A percentile compares a stretch with the other conserved stretches of the same genome.
Conservation (phyloP, 1,140 invertebrate genomes). For the Notospermus geniculatus region DNA sequence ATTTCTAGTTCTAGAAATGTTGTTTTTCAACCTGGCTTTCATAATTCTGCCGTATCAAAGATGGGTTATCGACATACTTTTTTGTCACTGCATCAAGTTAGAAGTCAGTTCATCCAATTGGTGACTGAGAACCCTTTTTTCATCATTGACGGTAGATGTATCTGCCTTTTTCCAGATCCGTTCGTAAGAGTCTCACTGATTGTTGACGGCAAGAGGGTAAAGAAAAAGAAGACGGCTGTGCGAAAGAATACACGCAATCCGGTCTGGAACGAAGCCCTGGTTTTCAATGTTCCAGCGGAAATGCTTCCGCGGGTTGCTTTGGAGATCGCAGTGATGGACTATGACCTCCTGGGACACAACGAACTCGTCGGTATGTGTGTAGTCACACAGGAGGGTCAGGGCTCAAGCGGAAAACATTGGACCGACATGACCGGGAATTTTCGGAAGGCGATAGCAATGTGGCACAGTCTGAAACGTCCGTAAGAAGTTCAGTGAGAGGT, state of each 20-base stretch:
- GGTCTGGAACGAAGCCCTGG: slow-evolving; percentile 63
- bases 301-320: slow-evolving; percentile 40
- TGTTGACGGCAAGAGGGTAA: slow-evolving; percentile 61
- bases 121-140: no score
- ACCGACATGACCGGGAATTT: slow-evolving; percentile 79
- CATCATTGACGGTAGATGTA: no score
- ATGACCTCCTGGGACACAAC: slow-evolving; percentile 45
- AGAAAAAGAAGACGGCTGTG: slow-evolving; percentile 63
- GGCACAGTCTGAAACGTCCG: slow-evolving; percentile 69
- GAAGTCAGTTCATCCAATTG: no score
- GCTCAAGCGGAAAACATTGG: slow-evolving; percentile 75
- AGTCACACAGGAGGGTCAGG: slow-evolving; percentile 59
- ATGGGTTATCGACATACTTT: no score
- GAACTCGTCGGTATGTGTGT: slow-evolving; percentile 38
- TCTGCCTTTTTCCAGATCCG: slow-evolving; percentile 57
- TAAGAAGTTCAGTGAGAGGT: no score
- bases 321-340: slow-evolving; percentile 40
- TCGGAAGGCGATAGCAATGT: slow-evolving; percentile 79
- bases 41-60: no score
- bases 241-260: slow-evolving; percentile 60
- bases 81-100: no score
- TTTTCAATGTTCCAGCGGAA: slow-evolving; percentile 61
- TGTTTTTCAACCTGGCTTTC: no score
- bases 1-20: no score
- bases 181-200: slow-evolving; percentile 63